These are phyloP conservation scores for Palythoa heliodiscus DNA, from an alignment of 92 coral and sea anemone species.

Conservation along the genomic window DNA sequence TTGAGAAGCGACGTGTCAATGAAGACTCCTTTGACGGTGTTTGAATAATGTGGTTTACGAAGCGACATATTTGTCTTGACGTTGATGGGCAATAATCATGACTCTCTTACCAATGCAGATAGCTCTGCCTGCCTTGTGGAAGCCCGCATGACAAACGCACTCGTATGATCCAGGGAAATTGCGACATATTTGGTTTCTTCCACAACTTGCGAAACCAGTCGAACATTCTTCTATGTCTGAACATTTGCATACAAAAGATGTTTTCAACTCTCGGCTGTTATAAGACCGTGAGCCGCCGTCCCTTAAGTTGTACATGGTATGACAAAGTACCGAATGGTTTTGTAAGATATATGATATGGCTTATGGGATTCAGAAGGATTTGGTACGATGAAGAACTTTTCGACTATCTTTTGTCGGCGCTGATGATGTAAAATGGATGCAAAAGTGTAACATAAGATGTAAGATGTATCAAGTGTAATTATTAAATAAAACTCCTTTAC, in stretches of 20 bases:
- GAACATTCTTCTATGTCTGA: conserved; percentile 40
- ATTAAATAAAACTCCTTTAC: too few species aligned
- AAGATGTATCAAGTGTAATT: too few species aligned
- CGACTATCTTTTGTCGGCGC: too few species aligned
- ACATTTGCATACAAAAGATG: background rate
- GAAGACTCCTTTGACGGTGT: background rate
- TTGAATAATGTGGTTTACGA: background rate
- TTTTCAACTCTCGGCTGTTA: background rate
- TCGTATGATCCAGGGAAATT: conserved; percentile 40
- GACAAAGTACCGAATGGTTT: background rate
- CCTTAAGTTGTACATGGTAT: background rate
- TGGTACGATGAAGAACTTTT: too few species aligned
- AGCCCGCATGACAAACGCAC: conserved; percentile 32
- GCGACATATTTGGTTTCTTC: conserved; percentile 40
- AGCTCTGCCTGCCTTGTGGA: conserved; percentile 27
- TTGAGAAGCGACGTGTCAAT: background rate
- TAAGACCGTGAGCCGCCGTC: background rate
- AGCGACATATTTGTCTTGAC: background rate
- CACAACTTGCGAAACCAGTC: conserved; percentile 22
- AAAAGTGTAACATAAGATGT: too few species aligned
- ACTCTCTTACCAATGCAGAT: conserved; percentile 38
- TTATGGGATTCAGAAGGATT: too few species aligned
- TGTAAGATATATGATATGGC: background rate
- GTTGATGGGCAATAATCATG: background rate
- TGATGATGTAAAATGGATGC: too few species aligned